A percentile compares a stretch with the other conserved stretches of the same genome.
These are phyloP conservation scores for Cyaniris semiargus DNA, from an alignment of 2,888 invertebrate species.

Conservation along the genomic window DNA sequence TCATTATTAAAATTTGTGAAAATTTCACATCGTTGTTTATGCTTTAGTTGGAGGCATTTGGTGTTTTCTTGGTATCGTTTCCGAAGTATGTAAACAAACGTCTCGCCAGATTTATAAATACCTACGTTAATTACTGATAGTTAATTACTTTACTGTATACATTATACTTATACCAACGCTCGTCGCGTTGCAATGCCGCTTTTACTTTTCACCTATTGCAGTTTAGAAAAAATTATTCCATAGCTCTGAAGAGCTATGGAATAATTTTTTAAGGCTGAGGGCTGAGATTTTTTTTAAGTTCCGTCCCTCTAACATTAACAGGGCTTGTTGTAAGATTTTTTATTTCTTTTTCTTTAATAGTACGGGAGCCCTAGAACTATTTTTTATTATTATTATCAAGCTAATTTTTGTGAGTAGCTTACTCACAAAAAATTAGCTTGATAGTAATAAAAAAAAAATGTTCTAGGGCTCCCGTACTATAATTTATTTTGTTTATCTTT, in stretches of 20 bases:
- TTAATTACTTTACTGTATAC: background rate
- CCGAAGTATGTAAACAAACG: conserved; percentile 11
- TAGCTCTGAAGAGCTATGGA: background rate
- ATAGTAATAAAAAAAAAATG: too few relatives aligned
- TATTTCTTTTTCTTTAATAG: too few relatives aligned
- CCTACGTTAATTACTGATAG: conserved; percentile 14
- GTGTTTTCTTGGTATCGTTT: background rate
- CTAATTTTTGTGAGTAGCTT: too few relatives aligned
- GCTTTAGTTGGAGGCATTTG: background rate
- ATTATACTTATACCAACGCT: background rate
- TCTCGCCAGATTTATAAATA: conserved; percentile 21
- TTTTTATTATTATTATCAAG: too few relatives aligned
- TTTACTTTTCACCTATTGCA: conserved; percentile 7
- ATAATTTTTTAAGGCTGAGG: too few relatives aligned
- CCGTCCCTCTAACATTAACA: too few relatives aligned
- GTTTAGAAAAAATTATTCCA: background rate
- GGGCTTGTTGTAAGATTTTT: too few relatives aligned
- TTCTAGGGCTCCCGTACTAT: too few relatives aligned
- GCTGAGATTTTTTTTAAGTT: background rate
- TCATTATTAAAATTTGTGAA: too few relatives aligned
- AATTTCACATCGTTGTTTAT: background rate
- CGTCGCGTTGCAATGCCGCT: background rate
- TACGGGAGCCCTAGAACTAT: too few relatives aligned
- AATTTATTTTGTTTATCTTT: too few relatives aligned
- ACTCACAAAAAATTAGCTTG: too few relatives aligned